Evolutionary conservation across 1,140 invertebrate species (phyloP), one percentile per base, ranked within the genome.

Genomic region (Zaprionus tsacasi): DNA sequence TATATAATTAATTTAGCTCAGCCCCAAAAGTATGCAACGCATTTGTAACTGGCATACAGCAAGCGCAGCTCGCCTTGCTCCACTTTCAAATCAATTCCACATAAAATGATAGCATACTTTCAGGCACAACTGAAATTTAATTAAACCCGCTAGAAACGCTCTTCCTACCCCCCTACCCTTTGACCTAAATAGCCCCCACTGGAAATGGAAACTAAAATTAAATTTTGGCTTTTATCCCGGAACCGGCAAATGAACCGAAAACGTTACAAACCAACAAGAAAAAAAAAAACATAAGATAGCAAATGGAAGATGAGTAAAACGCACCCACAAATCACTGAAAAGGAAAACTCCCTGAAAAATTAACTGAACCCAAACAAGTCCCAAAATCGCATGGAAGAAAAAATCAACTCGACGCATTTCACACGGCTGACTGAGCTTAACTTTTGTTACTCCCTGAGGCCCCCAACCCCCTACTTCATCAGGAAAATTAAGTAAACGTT

Each of bases 371-470:
- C 11, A 25, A 25, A 33, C 56, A 64, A 70, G 48, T 15, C 63
- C 45, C 27, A 58, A 76, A 67, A 71, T 82, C 58, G 54, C 65
- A 81, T 48, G 61, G 35, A 60, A 77, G 71, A 70, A 73, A 83
- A 86, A 86, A 86, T 85, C 82, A 85, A 86, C 78, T 86, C 55
- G 57, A 79, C 81, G 70, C 69, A 86, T 86, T 86, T 79, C 59
- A 76, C 36, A 73, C 82, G 78, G 70, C 66, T 86, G 76, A 86
- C 78, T 86, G 78, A 63, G 54, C 76, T 50, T 79, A 76, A 86
- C 82, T 81, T 86, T 81, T 81, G 78, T 71, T 74, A 60, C 45
- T 40, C n/a, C n/a, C 50, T 36, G 0, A 50, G 17, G 25, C 30
- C 72, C 21, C 2, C n/a, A n/a, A 7, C 25, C 13, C 56, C 56